A percentile compares a stretch with the other conserved stretches of the same genome.
These are phyloP conservation scores for Trichopria drosophilae DNA, from an alignment of 2,888 invertebrate species.

Conservation along the genomic window DNA sequence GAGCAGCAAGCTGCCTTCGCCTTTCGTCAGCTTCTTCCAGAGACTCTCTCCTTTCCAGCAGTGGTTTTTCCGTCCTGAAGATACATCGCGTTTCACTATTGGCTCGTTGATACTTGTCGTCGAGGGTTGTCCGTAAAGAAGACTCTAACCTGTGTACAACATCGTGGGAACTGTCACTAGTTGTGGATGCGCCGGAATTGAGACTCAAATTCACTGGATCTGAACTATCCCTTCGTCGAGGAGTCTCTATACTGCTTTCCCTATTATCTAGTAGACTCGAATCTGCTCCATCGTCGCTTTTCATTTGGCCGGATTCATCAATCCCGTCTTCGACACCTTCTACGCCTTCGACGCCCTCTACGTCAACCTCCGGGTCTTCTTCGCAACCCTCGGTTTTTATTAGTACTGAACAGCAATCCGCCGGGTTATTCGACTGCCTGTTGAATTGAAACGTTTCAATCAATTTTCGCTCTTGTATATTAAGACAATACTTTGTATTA, in stretches of 20 bases:
- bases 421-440: constrained; percentile 56
- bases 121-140: constrained; percentile 21
- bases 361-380: constrained; percentile 56
- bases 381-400: constrained; percentile 57
- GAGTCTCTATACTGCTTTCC: constrained; percentile 60
- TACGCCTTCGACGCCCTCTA: constrained; percentile 60
- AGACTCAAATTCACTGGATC: constrained; percentile 79
- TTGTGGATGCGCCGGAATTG: constrained; percentile 55
- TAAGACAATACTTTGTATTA: too few relatives aligned
- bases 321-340: constrained; percentile 51
- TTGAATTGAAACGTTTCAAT: constrained; percentile 14
- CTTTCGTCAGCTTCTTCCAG: constrained; percentile 54
- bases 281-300: constrained; percentile 60
- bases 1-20: constrained; percentile 52
- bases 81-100: too few relatives aligned
- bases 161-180: constrained; percentile 55
- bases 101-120: constrained; percentile 9
- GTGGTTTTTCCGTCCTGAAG: constrained; percentile 44
- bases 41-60: constrained; percentile 53
- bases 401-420: constrained; percentile 56
- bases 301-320: too few relatives aligned
- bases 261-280: constrained; percentile 51
- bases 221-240: constrained; percentile 72
- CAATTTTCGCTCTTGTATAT: too few relatives aligned
- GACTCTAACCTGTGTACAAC: constrained; percentile 49